Base-by-base conservation (phyloP, 2,797 vertebrate species). In the Pipistrellus pygmaeus region DNA sequence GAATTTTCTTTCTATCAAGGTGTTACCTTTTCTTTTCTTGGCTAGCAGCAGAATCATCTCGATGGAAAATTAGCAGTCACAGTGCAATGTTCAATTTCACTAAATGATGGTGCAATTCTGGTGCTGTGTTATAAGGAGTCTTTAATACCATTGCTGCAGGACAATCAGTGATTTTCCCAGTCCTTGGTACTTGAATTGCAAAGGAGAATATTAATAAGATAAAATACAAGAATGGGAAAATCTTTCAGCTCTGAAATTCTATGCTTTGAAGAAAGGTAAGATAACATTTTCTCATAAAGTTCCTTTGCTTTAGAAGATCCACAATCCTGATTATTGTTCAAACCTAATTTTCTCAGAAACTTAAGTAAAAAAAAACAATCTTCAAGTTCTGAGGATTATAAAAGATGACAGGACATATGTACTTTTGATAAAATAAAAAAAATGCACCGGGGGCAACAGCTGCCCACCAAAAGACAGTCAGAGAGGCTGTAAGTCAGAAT, bases 51-150 rank as follows among this genome's bases (percentile, higher is more conserved):
- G 94, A 93, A 98, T 97, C 95, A 98, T 94, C 90, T 97, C 88
- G 66, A 97, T 97, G 97, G 98, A 97, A 98, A 98, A 98, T 98
- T 97, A 96, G 93, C 88, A 96, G 90, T 96, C 95, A 87, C 64
- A 96, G 95, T 89, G 92, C 73, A 93, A 32, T 71, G 83, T 94
- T 96, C 95, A 96, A 68, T 97, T 97, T 96, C 78, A 88, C 90
- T 96, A 94, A 95, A 96, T 96, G 92, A 95, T 90, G 83, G 93
- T 71, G 92, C 75, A 80, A 88, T 88, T 97, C 93, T 90, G 93
- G 75, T 73, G 90, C 81, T 93, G 32, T 95, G 87, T 94, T 96
- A 93, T 46, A 75, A 94, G 88, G 76, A 96, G 71, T 9, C 75
- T 96, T 96, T 95, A 95, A 95, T 94, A 46, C 92, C 51, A 41